These are phyloP conservation scores for Pluvialis apricaria DNA, from an alignment of 2,113 vertebrate species.

Conservation along the genomic window DNA sequence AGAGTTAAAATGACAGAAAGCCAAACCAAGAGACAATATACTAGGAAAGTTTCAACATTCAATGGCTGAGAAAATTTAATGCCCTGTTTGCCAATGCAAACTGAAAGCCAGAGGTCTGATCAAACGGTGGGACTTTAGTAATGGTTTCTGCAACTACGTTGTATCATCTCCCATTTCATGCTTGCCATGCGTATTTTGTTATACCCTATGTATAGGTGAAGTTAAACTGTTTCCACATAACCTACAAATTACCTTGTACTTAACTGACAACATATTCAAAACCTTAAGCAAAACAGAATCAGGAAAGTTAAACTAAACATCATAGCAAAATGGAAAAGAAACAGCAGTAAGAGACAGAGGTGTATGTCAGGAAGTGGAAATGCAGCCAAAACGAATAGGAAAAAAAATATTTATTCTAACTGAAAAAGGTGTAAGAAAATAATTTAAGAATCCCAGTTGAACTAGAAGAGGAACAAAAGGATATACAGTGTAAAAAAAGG, in stretches of 20 bases:
- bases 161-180: background rate
- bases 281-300: background rate
- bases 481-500: too few species aligned
- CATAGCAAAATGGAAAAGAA: background rate
- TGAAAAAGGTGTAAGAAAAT: background rate
- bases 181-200: background rate
- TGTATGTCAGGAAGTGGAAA: background rate
- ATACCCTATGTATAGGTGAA: background rate
- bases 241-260: background rate
- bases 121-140: background rate
- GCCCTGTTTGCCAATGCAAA: background rate
- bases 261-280: background rate
- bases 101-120: background rate
- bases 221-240: background rate
- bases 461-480: background rate
- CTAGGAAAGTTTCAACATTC: background rate
- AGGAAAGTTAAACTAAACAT: background rate
- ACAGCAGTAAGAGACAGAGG: background rate
- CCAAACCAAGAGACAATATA: background rate
- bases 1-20: background rate
- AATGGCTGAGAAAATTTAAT: fast-evolving
- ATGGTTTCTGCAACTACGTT: background rate
- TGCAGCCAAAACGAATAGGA: background rate
- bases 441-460: background rate
- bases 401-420: background rate